These are phyloP conservation scores for Cossypha dichroa DNA, from an alignment of 2,797 vertebrate genomes.

Conservation along the genomic window DNA sequence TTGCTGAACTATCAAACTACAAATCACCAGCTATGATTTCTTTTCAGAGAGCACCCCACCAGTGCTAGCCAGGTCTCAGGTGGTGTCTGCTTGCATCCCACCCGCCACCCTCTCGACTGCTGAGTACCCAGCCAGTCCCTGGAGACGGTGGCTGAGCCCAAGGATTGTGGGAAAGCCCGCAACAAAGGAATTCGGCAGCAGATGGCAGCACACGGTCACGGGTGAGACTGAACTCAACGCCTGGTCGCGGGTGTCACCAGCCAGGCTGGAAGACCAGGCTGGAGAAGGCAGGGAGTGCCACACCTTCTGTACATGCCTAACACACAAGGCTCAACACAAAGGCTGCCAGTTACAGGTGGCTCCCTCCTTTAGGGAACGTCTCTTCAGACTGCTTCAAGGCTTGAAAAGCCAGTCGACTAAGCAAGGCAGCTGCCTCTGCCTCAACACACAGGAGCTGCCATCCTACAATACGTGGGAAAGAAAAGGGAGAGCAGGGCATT, in stretches of 20 bases:
- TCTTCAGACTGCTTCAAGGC: background rate
- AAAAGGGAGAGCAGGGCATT: background rate
- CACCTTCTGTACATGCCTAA: background rate
- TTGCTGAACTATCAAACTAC: background rate
- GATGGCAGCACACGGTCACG: background rate
- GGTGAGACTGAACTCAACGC: background rate
- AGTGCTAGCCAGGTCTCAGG: background rate
- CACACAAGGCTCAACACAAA: background rate
- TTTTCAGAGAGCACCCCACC: background rate
- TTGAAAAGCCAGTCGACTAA: background rate
- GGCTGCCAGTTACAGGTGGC: background rate
- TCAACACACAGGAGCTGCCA: background rate
- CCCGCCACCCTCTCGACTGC: accelerated
- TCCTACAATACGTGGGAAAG: background rate
- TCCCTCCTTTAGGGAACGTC: background rate
- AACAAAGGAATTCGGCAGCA: background rate
- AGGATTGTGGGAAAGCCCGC: background rate
- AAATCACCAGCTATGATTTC: background rate
- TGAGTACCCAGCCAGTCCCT: too few species aligned
- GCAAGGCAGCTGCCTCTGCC: background rate
- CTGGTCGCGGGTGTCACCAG: accelerated
- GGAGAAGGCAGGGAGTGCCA: background rate
- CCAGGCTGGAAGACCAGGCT: background rate
- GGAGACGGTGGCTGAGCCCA: background rate
- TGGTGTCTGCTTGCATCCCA: background rate